Evolutionary conservation across 2,113 vertebrate species (phyloP).

Genomic region (Candoia aspera): DNA sequence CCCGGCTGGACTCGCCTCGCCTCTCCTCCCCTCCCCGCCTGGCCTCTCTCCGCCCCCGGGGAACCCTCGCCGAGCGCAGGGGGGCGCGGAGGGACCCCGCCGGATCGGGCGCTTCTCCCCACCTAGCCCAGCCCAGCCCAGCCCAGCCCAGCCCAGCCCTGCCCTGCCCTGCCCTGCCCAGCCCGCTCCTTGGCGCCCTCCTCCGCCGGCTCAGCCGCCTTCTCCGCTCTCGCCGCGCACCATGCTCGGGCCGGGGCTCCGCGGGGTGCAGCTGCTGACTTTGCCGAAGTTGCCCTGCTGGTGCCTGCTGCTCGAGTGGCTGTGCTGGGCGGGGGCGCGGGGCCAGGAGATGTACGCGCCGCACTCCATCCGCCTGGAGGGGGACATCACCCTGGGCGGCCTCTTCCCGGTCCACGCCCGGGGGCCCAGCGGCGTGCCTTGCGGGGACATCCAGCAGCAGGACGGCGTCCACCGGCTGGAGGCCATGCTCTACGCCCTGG

Average conservation of each 20-base stretch:
- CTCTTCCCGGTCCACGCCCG: constrained; percentile 93
- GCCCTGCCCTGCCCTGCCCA: neutral
- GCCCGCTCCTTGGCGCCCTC: neutral
- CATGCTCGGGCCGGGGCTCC: constrained; percentile 45
- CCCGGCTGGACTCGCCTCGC: constrained; percentile 7
- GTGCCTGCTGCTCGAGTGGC: constrained; percentile 70
- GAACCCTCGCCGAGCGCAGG: constrained; percentile 23
- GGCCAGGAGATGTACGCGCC: constrained; percentile 93
- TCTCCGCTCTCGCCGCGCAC: constrained; percentile 30
- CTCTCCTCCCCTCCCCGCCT: neutral
- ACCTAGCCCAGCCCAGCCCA: neutral
- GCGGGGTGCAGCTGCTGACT: constrained; percentile 64
- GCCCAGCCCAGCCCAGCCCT: neutral
- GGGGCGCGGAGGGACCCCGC: constrained; percentile 4
- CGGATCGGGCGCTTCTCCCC: neutral
- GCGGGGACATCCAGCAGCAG: constrained; percentile 92
- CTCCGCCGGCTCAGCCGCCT: neutral
- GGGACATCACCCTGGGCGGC: constrained; percentile 94
- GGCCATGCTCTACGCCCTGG: constrained; percentile 96
- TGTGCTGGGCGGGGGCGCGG: constrained; percentile 63
- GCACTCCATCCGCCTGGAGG: constrained; percentile 93
- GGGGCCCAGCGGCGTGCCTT: constrained; percentile 75
- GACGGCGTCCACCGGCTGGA: constrained; percentile 96
- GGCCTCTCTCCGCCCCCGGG: neutral
- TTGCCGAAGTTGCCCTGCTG: constrained; percentile 75